phyloP scores from a whole-genome alignment of 2,888 invertebrate species.

The Scotopteryx bipunctaria region DNA sequence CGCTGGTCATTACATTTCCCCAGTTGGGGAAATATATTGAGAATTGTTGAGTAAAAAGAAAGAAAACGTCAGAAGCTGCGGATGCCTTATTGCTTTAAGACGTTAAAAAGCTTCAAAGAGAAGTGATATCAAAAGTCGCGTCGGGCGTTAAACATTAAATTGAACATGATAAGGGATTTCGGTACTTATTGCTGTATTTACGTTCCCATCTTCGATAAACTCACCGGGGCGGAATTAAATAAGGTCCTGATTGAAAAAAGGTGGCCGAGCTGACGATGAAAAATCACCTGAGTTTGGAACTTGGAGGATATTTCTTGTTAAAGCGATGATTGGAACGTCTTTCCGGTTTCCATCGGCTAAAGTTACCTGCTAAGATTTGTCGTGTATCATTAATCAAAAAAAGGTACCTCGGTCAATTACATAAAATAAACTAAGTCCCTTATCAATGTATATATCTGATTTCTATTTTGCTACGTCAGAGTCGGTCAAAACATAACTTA shows the following conservation, averaged over 20 bases:
- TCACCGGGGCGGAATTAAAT: constrained; percentile 49
- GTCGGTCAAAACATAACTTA: too few species aligned
- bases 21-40: constrained; percentile 43
- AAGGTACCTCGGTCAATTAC: background rate
- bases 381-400: background rate
- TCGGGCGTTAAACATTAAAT: constrained; percentile 50
- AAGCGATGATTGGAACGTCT: constrained; percentile 35
- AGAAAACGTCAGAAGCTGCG: constrained; percentile 9
- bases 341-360: constrained; percentile 31
- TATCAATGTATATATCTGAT: too few species aligned
- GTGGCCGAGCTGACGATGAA: constrained; percentile 45
- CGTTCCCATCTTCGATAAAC: constrained; percentile 45
- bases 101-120: constrained; percentile 38
- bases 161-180: constrained; percentile 44
- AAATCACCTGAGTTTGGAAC: constrained; percentile 42
- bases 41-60: constrained; percentile 31
- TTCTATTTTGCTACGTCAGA: too few species aligned
- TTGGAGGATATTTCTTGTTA: constrained; percentile 34
- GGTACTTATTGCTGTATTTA: constrained; percentile 45
- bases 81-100: constrained; percentile 35
- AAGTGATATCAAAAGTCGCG: constrained; percentile 42
- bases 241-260: constrained; percentile 54
- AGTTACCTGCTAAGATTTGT: background rate
- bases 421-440: too few species aligned
- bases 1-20: constrained; percentile 49